Evolutionary conservation across 2,888 invertebrate genomes (phyloP), one percentile per base, ranked within the genome.

Genomic region (Zeuzera pyrina): DNA sequence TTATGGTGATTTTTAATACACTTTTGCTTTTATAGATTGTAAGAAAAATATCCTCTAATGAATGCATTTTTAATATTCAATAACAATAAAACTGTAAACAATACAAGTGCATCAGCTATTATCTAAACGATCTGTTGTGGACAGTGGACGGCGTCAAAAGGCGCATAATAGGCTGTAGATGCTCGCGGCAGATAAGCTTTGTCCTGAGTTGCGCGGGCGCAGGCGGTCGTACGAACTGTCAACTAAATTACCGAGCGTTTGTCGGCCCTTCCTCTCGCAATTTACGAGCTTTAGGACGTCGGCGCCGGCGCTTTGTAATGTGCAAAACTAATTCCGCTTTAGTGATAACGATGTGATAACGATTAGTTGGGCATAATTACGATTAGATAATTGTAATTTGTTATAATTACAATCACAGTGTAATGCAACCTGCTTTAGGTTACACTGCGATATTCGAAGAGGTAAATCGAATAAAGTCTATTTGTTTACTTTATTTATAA

Each of bases 131-230:
- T 68, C 68, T 68, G 66, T 65, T 68, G 59, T 54, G 45, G 49
- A 47, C 46, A 47, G 49, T 52, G 47, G 49, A 50, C 55, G 54
- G 63, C 67, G 69, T 65, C 67, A 76, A 76, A 74, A 69, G 66
- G 69, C 63, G 67, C 68, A 70, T 78, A 79, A 81, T 78, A 71
- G 73, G 62, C 67, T 66, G 52, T 68, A 73, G 79, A 81, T 83
- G 69, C 56, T 60, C 57, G 54, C 53, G 52, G 50, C 46, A 63
- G 81, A 83, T 81, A 79, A 68, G 62, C 68, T 65, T 68, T 68
- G 64, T 65, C 46, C 45, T 40, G 44, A 31, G 33, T 32, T 29
- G 32, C 15, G 15, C 37, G 36, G 43, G 49, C 45, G 33, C 45
- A 36, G 47, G 52, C 54, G 52, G 57, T 48, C 51, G 51, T 46